Percentiles rank a stretch among this genome's conserved stretches.
These are phyloP conservation scores for Andrena flavipes DNA, from an alignment of 2,888 invertebrate genomes.

Conservation along the genomic window DNA sequence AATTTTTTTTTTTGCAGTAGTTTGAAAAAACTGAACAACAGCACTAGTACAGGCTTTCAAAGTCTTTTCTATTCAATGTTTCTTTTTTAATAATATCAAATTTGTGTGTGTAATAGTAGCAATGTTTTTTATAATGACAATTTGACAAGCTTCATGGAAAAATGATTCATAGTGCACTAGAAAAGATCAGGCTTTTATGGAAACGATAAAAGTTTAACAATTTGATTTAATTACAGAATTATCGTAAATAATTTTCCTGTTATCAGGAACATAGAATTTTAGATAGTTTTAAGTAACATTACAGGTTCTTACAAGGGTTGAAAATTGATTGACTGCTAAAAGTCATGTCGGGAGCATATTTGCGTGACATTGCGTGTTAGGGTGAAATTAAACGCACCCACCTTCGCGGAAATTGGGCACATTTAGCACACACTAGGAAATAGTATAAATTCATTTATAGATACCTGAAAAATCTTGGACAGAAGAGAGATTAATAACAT, in stretches of 20 bases:
- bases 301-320: not conserved
- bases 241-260: slow-evolving; percentile 26
- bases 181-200: not conserved
- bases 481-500: not conserved
- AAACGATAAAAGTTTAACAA: slow-evolving; percentile 18
- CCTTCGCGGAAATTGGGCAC: slow-evolving; percentile 22
- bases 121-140: not conserved
- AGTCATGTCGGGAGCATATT: slow-evolving; percentile 31
- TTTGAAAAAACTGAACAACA: too few relatives aligned
- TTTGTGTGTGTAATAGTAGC: too few relatives aligned
- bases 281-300: slow-evolving; percentile 32
- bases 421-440: not conserved
- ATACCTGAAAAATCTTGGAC: not conserved
- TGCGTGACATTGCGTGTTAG: slow-evolving; percentile 36
- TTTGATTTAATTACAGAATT: slow-evolving; percentile 37
- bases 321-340: slow-evolving; percentile 50
- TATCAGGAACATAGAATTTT: slow-evolving; percentile 11
- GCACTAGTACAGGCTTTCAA: too few relatives aligned
- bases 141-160: too few relatives aligned
- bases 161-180: not conserved
- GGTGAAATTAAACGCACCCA: slow-evolving; percentile 32
- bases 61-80: too few relatives aligned
- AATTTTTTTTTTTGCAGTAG: too few relatives aligned
- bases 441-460: not conserved
- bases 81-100: too few relatives aligned